Evolutionary conservation across 2,888 invertebrate genomes (phyloP).

Genomic region (Apamea anceps): DNA sequence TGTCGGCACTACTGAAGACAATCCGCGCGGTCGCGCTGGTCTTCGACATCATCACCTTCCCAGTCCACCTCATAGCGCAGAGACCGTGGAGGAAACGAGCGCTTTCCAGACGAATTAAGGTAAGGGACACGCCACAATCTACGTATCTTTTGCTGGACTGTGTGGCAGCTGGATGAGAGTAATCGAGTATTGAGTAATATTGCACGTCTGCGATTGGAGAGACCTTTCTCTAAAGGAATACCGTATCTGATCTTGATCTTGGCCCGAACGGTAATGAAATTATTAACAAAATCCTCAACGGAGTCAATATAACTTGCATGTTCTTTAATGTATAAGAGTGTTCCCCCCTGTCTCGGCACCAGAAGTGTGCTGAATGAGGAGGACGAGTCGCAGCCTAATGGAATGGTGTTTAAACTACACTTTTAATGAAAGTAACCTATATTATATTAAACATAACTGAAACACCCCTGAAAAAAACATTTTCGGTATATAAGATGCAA

Average conservation of each 20-base stretch:
- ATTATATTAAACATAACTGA: constrained; percentile 17
- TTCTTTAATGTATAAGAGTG: not conserved
- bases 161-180: not conserved
- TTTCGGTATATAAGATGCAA: constrained; percentile 6
- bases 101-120: constrained; percentile 94
- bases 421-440: constrained; percentile 19
- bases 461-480: constrained; percentile 4
- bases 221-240: not conserved
- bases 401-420: not conserved
- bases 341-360: not conserved
- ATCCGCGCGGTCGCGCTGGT: constrained; percentile 95
- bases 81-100: constrained; percentile 96
- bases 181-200: too few relatives aligned
- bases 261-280: not conserved
- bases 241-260: too few relatives aligned
- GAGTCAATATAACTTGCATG: not conserved
- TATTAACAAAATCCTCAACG: not conserved
- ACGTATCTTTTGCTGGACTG: not conserved
- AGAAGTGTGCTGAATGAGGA: too few relatives aligned
- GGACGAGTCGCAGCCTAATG: too few relatives aligned
- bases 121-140: constrained; percentile 72
- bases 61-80: constrained; percentile 96
- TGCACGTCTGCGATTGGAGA: not conserved
- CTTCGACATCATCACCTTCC: constrained; percentile 97
- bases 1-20: constrained; percentile 93